phyloP scores from a whole-genome alignment of 2,797 vertebrate genomes.

The Atherinosoma microstoma region DNA sequence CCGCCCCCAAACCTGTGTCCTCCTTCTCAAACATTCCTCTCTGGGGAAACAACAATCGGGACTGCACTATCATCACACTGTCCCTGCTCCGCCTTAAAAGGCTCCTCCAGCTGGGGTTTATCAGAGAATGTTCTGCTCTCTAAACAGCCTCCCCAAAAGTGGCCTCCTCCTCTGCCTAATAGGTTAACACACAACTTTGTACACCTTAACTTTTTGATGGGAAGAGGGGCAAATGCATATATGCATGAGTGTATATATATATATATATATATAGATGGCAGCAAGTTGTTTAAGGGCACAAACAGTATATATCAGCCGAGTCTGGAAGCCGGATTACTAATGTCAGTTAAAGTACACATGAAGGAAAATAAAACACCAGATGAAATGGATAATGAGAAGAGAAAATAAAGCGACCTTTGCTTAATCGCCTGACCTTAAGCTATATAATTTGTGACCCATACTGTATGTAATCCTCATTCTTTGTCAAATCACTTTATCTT shows the following conservation, averaged over 20 bases:
- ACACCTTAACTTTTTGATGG: not conserved
- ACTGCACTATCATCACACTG: slow-evolving; percentile 23
- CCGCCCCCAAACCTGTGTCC: slow-evolving; percentile 28
- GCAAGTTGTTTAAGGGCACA: not conserved
- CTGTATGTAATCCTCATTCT: not conserved
- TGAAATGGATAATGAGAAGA: not conserved
- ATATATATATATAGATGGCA: no score
- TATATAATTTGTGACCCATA: not conserved
- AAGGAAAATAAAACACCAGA: not conserved
- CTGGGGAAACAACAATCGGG: slow-evolving; percentile 49
- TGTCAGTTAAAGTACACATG: not conserved
- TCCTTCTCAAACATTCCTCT: slow-evolving; percentile 41
- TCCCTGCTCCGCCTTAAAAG: slow-evolving; percentile 70
- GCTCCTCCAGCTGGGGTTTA: slow-evolving; percentile 82
- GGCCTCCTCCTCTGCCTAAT: slow-evolving; percentile 29
- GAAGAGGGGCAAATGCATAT: no score
- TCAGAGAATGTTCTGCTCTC: slow-evolving; percentile 71
- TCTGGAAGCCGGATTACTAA: not conserved
- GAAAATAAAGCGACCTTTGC: not conserved
- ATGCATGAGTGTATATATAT: no score
- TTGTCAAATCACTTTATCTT: slow-evolving; percentile 10
- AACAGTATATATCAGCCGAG: not conserved
- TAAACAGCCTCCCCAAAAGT: slow-evolving; percentile 70
- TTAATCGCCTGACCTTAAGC: slow-evolving; percentile 1
- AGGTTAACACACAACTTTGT: slow-evolving; percentile 29